Base-by-base conservation (phyloP, 2,888 invertebrate genomes). In the Drosophila maculinotata region DNA sequence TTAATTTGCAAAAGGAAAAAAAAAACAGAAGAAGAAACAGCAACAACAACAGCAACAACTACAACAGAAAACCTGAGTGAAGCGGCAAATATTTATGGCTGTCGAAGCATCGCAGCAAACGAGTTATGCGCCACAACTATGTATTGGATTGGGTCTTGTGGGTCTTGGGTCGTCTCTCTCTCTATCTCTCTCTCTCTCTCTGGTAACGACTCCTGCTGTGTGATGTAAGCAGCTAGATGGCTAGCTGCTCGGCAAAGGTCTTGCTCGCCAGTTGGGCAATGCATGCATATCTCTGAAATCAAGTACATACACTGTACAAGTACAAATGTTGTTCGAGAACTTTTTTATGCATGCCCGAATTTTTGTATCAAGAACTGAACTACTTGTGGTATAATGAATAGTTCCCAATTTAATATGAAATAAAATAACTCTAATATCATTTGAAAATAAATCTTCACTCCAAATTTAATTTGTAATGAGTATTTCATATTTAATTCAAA, bases 1-100 rank as follows among this genome's bases (percentile, higher is more conserved):
- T 76, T 77, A 69, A 64, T 84, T 83, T 68, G 73, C 78, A 69
- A 63, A 76, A 60, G 63, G 76, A 76, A 64, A 51, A 66, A 51
- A 36, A 35, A 15, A 31, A 20, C 9, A 39, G 57, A 54, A 42
- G 44, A 7, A 6, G 36, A 14, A 48, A 60, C 3, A 56, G 14
- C 33, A 53, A 51, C 52, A 31, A 56, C 14, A 38, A 63, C 49
- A 65, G n/a, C 3, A 56, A 17, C 33, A 53, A 51, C 52, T 28
- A 56, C 14, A 38, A 63, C 49, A 65, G n/a, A 47, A 67, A 52
- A 65, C 56, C 68, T 48, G 70, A 84, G 79, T 72, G 69, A 75
- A 72, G 75, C 78, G 63, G 79, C 88, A 82, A 86, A 82, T 82
- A 85, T 87, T 82, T 82, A 72, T 74, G 63, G 58, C 82, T 82